phyloP scores from a whole-genome alignment of 2,113 vertebrate species.

The Mola mola region DNA sequence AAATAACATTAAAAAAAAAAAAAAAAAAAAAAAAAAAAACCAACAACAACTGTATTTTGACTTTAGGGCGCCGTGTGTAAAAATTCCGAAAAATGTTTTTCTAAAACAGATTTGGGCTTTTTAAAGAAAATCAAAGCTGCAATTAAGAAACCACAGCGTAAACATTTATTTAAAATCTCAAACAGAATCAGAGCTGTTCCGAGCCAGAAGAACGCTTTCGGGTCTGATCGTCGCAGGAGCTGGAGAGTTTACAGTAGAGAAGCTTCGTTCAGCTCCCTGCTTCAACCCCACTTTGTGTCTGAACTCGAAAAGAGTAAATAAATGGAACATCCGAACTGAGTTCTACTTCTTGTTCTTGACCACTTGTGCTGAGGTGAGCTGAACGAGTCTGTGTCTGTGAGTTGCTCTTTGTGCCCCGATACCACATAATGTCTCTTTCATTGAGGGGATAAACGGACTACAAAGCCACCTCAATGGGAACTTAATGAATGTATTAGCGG shows the following conservation, averaged over 20 bases:
- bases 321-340: not conserved
- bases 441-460: constrained; percentile 68
- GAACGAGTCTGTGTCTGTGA: constrained; percentile 9
- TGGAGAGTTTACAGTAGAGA: not conserved
- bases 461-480: constrained; percentile 69
- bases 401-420: constrained; percentile 35
- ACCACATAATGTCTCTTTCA: constrained; percentile 76
- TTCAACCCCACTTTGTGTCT: no score
- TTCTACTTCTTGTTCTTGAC: not conserved
- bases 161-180: not conserved
- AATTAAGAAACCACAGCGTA: not conserved
- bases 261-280: not conserved
- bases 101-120: not conserved
- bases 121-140: not conserved
- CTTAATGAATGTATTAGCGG: constrained; percentile 76
- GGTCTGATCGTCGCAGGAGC: not conserved
- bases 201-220: not conserved
- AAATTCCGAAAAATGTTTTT: not conserved
- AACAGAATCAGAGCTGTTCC: not conserved
- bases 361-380: not conserved
- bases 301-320: no score
- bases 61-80: not conserved
- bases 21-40: not conserved
- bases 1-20: not conserved
- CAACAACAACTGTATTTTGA: not conserved